Percentiles rank a stretch among this genome's conserved stretches.
Evolutionary conservation across 1,140 invertebrate species (phyloP).

Genomic region (Paraescarpia echinospica): DNA sequence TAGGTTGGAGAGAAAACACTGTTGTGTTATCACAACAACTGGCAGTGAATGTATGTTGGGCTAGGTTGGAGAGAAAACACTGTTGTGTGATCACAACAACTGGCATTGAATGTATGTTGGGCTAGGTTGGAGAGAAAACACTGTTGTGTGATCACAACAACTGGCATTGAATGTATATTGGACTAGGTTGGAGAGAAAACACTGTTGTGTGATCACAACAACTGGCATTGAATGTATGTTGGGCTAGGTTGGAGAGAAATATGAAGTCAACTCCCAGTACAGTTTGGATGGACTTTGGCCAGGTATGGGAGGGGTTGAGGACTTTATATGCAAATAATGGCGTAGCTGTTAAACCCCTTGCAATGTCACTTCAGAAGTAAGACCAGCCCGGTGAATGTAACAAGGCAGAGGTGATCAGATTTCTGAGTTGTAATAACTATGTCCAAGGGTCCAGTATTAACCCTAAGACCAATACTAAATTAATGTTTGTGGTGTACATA

Average conservation of each 20-base stretch:
- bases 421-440: too few relatives aligned
- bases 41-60: not conserved
- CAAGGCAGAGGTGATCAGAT: not conserved
- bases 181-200: not conserved
- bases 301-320: too few relatives aligned
- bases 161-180: not conserved
- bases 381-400: not conserved
- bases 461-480: too few relatives aligned
- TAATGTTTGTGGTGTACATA: too few relatives aligned
- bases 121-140: not conserved
- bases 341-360: too few relatives aligned
- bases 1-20: not conserved
- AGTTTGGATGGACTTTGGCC: too few relatives aligned
- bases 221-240: not conserved
- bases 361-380: not conserved
- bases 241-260: not conserved
- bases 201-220: not conserved
- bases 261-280: too few relatives aligned
- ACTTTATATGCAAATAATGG: too few relatives aligned
- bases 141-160: not conserved
- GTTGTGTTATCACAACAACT: not conserved
- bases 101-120: not conserved
- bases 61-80: not conserved
- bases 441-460: too few relatives aligned
- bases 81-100: not conserved